phyloP scores from a whole-genome alignment of 2,113 vertebrate species.

The Sinocyclocheilus rhinocerous region DNA sequence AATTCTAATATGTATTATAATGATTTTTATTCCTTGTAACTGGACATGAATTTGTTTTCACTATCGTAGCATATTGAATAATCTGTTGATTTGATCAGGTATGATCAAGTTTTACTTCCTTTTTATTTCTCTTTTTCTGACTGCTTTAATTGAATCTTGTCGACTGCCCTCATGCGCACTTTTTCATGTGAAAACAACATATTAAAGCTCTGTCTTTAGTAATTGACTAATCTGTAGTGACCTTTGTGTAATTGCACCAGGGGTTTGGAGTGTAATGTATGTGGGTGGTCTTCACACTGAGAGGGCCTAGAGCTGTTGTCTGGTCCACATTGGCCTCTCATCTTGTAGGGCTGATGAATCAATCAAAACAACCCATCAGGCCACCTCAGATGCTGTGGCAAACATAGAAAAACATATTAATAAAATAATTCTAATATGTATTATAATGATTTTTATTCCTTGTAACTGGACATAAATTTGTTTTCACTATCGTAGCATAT shows the following conservation, averaged over 20 bases:
- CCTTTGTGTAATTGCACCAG: not conserved
- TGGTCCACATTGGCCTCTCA: not conserved
- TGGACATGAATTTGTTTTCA: not conserved
- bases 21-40: not conserved
- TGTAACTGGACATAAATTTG: not conserved
- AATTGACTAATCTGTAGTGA: conserved; percentile 5
- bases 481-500: not conserved
- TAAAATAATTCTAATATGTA: not conserved
- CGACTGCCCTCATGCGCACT: not conserved
- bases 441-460: not conserved
- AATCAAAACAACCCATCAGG: not conserved
- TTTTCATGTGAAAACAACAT: not conserved
- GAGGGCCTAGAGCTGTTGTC: conserved; percentile 3
- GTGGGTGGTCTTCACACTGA: conserved; percentile 5
- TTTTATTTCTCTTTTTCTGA: not conserved
- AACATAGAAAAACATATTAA: not conserved
- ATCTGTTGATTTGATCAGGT: not conserved
- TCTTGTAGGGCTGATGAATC: not conserved
- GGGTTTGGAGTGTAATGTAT: not conserved
- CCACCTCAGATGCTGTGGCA: not conserved
- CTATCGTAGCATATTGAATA: not conserved
- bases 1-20: too few species aligned
- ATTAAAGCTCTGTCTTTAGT: not conserved
- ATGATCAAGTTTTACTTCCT: not conserved
- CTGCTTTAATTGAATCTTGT: not conserved